phyloP scores from a whole-genome alignment of 1,140 invertebrate species.

The Monochamus saltuarius region DNA sequence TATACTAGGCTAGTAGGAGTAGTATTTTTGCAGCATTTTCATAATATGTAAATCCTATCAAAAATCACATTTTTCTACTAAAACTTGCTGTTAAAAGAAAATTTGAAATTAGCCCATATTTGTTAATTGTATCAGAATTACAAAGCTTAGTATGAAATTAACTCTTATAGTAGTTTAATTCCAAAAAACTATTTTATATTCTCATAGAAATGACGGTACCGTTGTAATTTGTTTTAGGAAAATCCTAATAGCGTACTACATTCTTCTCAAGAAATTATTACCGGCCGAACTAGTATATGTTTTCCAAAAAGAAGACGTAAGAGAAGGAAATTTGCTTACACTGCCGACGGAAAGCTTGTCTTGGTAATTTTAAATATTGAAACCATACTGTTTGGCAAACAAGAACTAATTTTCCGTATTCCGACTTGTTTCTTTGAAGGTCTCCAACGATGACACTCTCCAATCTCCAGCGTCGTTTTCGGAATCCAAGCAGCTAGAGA shows the following conservation, averaged over 20 bases:
- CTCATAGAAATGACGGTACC: too few species aligned
- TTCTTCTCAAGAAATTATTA: background rate
- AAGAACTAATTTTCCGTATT: too few species aligned
- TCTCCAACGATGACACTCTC: background rate
- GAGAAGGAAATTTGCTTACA: slow-evolving; percentile 8
- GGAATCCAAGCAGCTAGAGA: slow-evolving; percentile 38
- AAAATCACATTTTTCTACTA: too few species aligned
- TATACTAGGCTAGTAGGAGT: too few species aligned
- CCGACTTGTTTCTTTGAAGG: background rate
- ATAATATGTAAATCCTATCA: too few species aligned
- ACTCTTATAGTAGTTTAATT: too few species aligned
- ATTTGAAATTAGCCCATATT: too few species aligned
- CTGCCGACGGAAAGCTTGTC: slow-evolving; percentile 7
- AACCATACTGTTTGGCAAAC: background rate
- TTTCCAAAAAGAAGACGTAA: background rate
- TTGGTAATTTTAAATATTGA: background rate
- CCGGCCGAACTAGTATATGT: background rate
- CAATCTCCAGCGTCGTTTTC: slow-evolving; percentile 1
- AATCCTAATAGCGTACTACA: background rate
- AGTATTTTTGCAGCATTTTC: too few species aligned
- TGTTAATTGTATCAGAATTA: too few species aligned
- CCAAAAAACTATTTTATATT: too few species aligned
- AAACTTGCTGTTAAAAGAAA: too few species aligned
- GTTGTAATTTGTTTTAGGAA: background rate
- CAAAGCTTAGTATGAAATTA: too few species aligned